phyloP scores from a whole-genome alignment of 2,113 vertebrate genomes.

The Myocastor coypus region DNA sequence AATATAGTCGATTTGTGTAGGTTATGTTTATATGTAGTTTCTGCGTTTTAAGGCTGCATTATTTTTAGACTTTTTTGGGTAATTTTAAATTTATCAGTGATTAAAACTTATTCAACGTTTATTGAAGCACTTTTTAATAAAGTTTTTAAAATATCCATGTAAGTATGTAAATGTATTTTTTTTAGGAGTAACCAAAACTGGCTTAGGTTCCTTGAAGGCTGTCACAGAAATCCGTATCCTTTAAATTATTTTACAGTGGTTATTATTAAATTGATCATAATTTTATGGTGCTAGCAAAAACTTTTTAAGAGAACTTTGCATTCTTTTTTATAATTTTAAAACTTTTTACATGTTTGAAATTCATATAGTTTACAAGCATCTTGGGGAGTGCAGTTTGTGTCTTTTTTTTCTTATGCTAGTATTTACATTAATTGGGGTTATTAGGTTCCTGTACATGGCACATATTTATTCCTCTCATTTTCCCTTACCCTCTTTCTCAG shows the following conservation, averaged over 20 bases:
- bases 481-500: background rate
- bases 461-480: background rate
- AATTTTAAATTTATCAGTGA: slow-evolving; percentile 8
- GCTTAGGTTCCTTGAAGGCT: slow-evolving; percentile 88
- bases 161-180: slow-evolving; percentile 69
- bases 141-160: slow-evolving; percentile 71
- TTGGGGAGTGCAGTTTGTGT: background rate
- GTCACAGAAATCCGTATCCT: slow-evolving; percentile 99
- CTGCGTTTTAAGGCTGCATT: slow-evolving; percentile 44
- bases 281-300: background rate
- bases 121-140: slow-evolving; percentile 44
- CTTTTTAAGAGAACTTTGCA: background rate
- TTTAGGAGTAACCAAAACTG: slow-evolving; percentile 87
- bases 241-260: slow-evolving; percentile 63
- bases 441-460: background rate
- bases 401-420: background rate
- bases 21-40: background rate
- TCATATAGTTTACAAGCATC: background rate
- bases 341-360: background rate
- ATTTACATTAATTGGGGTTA: background rate
- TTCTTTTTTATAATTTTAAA: background rate
- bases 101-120: slow-evolving; percentile 42
- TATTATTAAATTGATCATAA: background rate
- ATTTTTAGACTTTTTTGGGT: slow-evolving; percentile 28
- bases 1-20: slow-evolving; percentile 31